These are phyloP conservation scores for Ecdyonurus torrentis DNA, from an alignment of 2,888 invertebrate species.

Conservation along the genomic window DNA sequence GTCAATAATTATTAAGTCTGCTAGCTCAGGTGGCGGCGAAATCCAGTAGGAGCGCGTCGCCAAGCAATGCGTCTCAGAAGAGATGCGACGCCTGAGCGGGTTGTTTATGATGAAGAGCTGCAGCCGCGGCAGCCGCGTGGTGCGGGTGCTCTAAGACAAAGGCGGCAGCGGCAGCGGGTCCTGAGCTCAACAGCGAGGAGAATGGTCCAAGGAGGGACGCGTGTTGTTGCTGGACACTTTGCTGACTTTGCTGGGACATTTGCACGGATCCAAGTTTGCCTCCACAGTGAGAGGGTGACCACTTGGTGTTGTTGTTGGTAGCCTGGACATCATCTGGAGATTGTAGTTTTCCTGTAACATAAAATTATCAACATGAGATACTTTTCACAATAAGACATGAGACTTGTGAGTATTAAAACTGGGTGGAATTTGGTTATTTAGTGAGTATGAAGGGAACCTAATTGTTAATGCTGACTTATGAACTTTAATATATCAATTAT, in stretches of 20 bases:
- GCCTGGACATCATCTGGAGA: background rate
- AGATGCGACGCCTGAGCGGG: slow-evolving; percentile 1
- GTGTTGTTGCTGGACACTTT: background rate
- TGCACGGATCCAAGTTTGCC: background rate
- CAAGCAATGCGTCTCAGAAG: background rate
- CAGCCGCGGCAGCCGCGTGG: background rate
- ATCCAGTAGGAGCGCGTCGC: background rate
- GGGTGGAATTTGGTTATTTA: too few relatives aligned
- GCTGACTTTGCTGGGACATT: background rate
- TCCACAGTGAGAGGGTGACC: background rate
- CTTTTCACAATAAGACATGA: too few relatives aligned
- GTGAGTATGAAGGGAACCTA: too few relatives aligned
- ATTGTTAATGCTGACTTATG: too few relatives aligned
- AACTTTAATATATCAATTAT: too few relatives aligned
- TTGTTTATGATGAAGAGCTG: background rate
- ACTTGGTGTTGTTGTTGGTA: slow-evolving; percentile 3
- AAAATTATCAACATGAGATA: too few relatives aligned
- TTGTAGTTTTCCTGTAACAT: background rate
- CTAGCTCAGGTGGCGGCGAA: background rate
- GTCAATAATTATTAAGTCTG: too few relatives aligned
- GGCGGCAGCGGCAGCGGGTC: background rate
- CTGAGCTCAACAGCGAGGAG: background rate
- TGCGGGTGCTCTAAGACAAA: background rate
- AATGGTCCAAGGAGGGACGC: background rate
- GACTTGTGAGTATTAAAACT: too few relatives aligned